A percentile compares a stretch with the other conserved stretches of the same genome.
These are phyloP conservation scores for Sparus aurata DNA, from an alignment of 2,797 vertebrate genomes.

Conservation along the genomic window DNA sequence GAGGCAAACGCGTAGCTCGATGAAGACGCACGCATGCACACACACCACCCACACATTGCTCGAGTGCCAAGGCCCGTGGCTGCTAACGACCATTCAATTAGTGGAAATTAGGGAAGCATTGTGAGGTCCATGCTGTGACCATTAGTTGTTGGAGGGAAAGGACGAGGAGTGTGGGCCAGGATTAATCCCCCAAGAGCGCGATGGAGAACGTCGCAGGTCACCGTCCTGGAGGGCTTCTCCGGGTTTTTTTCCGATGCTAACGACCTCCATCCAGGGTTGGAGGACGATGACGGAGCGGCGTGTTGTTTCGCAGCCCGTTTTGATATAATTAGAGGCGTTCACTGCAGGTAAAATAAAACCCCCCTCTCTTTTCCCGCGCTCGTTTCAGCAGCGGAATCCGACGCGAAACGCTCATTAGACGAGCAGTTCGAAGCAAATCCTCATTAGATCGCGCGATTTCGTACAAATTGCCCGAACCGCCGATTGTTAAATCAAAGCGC, in stretches of 20 bases:
- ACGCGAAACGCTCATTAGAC: slow-evolving; percentile 62
- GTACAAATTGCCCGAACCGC: slow-evolving; percentile 56
- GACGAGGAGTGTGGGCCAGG: slow-evolving; percentile 73
- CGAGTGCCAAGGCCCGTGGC: slow-evolving; percentile 75
- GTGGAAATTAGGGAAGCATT: slow-evolving; percentile 83
- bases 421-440: slow-evolving; percentile 59
- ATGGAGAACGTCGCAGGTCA: slow-evolving; percentile 67
- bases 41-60: slow-evolving; percentile 50
- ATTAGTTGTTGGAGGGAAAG: slow-evolving; percentile 79
- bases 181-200: slow-evolving; percentile 78
- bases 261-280: slow-evolving; percentile 48
- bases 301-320: neutral
- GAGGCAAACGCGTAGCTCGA: slow-evolving; percentile 41
- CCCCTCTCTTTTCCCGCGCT: too few species aligned
- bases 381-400: slow-evolving; percentile 26
- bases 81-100: slow-evolving; percentile 87
- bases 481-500: slow-evolving; percentile 75
- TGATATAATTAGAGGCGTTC: slow-evolving; percentile 37
- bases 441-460: slow-evolving; percentile 71
- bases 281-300: slow-evolving; percentile 17
- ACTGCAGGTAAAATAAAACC: slow-evolving; percentile 18
- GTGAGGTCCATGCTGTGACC: slow-evolving; percentile 85
- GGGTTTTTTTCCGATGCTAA: slow-evolving; percentile 58
- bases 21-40: slow-evolving; percentile 27
- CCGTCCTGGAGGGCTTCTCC: slow-evolving; percentile 53